Evolutionary conservation across 2,888 invertebrate species (phyloP).

Genomic region (Ectemnius lituratus): DNA sequence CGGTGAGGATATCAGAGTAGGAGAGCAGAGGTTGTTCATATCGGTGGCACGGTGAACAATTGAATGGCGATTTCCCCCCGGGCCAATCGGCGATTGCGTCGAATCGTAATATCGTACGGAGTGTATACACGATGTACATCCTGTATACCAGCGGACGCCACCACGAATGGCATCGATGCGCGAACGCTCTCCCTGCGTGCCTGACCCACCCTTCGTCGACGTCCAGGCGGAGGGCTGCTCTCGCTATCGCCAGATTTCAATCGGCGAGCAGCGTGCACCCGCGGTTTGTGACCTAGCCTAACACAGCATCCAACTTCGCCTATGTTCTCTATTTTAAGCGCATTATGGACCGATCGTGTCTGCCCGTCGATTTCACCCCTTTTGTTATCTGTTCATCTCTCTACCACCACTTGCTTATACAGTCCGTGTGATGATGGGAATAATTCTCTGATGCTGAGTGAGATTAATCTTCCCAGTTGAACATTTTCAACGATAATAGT

Average conservation of each 20-base stretch:
- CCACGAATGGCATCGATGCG: constrained; percentile 35
- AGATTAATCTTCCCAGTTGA: too few species aligned
- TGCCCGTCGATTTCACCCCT: background rate
- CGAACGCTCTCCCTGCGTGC: too few species aligned
- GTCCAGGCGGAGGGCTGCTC: too few species aligned
- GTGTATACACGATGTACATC: constrained; percentile 59
- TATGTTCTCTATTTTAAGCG: constrained; percentile 47
- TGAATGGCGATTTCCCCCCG: constrained; percentile 73
- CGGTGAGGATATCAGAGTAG: background rate
- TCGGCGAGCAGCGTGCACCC: constrained; percentile 43
- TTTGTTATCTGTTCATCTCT: background rate
- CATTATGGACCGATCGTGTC: constrained; percentile 62
- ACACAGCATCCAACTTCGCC: constrained; percentile 36
- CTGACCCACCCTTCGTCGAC: too few species aligned
- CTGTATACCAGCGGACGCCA: constrained; percentile 45
- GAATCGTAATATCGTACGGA: constrained; percentile 68
- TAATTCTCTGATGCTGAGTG: too few species aligned
- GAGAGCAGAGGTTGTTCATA: constrained; percentile 55
- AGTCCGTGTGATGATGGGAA: too few species aligned
- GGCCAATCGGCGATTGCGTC: constrained; percentile 70
- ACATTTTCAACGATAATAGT: too few species aligned
- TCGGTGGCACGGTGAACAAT: constrained; percentile 64
- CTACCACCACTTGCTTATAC: background rate
- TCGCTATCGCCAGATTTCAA: constrained; percentile 62
- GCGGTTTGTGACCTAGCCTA: constrained; percentile 42